These are phyloP conservation scores for Melipona bicolor DNA, from an alignment of 2,888 invertebrate species.

Conservation along the genomic window DNA sequence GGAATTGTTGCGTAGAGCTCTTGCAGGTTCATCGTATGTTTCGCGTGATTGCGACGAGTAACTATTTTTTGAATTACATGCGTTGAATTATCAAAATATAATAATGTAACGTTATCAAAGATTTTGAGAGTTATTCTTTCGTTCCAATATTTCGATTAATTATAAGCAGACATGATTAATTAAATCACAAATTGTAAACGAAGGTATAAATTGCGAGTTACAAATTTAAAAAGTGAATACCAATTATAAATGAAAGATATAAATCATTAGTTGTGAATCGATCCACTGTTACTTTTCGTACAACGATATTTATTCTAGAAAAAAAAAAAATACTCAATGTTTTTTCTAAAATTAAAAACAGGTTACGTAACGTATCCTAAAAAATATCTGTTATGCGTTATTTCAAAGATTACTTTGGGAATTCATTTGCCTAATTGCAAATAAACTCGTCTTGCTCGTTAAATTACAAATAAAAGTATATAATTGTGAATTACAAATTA, in stretches of 20 bases:
- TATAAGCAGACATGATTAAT: not conserved
- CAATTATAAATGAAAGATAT: too few species aligned
- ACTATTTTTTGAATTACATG: too few species aligned
- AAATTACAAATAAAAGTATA: too few species aligned
- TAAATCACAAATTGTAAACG: not conserved
- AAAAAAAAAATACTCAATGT: not conserved
- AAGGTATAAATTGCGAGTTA: too few species aligned
- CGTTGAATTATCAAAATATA: not conserved
- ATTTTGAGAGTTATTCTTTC: not conserved
- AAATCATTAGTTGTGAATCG: too few species aligned
- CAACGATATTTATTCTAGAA: not conserved
- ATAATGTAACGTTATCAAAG: not conserved
- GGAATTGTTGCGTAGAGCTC: not conserved
- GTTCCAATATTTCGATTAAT: not conserved
- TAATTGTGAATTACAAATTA: too few species aligned
- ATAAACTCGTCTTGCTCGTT: too few species aligned
- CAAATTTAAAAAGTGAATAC: too few species aligned
- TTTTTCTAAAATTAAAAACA: not conserved
- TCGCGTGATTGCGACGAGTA: too few species aligned
- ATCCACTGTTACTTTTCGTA: not conserved
- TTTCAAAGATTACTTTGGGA: too few species aligned
- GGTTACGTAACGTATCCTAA: not conserved
- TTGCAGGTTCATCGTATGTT: not conserved
- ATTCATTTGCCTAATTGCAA: too few species aligned
- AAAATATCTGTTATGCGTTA: too few species aligned